Evolutionary conservation across 2,888 invertebrate genomes (phyloP).

Genomic region (Tachina lurida): DNA sequence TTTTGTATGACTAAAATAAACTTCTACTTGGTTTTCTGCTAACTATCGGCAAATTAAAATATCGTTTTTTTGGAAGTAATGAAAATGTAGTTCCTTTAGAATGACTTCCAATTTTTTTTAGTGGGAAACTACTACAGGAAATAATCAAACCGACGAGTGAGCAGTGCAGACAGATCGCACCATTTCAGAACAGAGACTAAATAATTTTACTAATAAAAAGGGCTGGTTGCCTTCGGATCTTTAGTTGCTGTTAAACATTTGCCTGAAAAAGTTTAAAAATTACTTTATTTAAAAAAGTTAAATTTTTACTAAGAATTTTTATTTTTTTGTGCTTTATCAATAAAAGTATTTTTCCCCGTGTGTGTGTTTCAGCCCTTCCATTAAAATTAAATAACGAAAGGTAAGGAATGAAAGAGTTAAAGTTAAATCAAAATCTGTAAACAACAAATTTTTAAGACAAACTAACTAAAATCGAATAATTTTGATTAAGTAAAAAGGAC

Average conservation of each 20-base stretch:
- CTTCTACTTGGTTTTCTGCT: too few relatives aligned
- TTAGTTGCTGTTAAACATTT: conserved; percentile 75
- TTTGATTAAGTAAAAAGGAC: conserved; percentile 65
- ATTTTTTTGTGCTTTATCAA: conserved; percentile 6
- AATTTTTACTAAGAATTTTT: conserved; percentile 32
- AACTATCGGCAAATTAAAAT: too few relatives aligned
- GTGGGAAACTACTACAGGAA: conserved; percentile 13
- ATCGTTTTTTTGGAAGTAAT: too few relatives aligned
- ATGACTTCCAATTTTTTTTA: too few relatives aligned
- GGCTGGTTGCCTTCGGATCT: conserved; percentile 71
- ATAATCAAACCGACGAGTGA: conserved; percentile 20
- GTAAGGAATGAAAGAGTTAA: conserved; percentile 1
- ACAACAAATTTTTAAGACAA: conserved; percentile 45
- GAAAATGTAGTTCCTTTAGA: too few relatives aligned
- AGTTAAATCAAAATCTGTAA: too few relatives aligned
- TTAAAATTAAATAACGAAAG: conserved; percentile 36
- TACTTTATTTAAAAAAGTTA: conserved; percentile 16
- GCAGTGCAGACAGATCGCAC: conserved; percentile 39
- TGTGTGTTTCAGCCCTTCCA: conserved; percentile 11
- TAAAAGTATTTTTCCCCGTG: neutral
- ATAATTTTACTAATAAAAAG: conserved; percentile 64
- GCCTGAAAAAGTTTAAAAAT: conserved; percentile 47
- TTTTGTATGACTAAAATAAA: too few relatives aligned
- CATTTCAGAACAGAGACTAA: conserved; percentile 44
- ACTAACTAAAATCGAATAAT: neutral